Conservation (phyloP, 2,113 vertebrate species). For the Microcebus griseorufus region DNA sequence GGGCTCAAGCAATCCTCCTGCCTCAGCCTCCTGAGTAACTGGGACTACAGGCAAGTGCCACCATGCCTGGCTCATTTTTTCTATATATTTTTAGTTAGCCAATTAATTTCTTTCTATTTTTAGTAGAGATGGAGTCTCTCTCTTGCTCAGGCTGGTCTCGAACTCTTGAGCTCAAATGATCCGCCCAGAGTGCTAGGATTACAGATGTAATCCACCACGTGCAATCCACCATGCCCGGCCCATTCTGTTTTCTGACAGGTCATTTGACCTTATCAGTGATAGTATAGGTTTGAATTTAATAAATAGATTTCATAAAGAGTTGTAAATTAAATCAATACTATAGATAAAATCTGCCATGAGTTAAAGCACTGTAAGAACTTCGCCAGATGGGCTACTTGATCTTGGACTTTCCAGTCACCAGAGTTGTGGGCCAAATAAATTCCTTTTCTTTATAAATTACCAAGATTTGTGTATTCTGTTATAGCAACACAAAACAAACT, state of each 20-base stretch:
- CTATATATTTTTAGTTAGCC: too few relatives aligned
- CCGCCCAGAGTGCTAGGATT: too few relatives aligned
- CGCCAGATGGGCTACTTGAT: background rate
- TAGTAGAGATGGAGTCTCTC: too few relatives aligned
- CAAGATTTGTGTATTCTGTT: background rate
- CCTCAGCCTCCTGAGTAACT: too few relatives aligned
- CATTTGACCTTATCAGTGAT: constrained; percentile 26
- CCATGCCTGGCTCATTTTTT: too few relatives aligned
- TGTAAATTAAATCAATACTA: constrained; percentile 1
- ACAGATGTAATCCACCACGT: too few relatives aligned
- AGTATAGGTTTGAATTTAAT: constrained; percentile 36
- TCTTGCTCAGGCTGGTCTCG: too few relatives aligned
- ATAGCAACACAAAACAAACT: background rate
- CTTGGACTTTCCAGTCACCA: background rate
- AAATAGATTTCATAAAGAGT: background rate
- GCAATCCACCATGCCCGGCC: background rate
- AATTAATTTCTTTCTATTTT: too few relatives aligned
- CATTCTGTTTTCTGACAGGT: constrained; percentile 42
- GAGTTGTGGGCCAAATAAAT: background rate
- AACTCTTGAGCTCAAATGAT: too few relatives aligned
- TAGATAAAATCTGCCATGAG: background rate
- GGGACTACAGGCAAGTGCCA: too few relatives aligned
- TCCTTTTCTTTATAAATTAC: background rate
- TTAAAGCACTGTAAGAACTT: background rate
- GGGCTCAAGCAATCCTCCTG: too few relatives aligned